Evolutionary conservation across 2,888 invertebrate genomes (phyloP).

Genomic region (Norana najaformis): DNA sequence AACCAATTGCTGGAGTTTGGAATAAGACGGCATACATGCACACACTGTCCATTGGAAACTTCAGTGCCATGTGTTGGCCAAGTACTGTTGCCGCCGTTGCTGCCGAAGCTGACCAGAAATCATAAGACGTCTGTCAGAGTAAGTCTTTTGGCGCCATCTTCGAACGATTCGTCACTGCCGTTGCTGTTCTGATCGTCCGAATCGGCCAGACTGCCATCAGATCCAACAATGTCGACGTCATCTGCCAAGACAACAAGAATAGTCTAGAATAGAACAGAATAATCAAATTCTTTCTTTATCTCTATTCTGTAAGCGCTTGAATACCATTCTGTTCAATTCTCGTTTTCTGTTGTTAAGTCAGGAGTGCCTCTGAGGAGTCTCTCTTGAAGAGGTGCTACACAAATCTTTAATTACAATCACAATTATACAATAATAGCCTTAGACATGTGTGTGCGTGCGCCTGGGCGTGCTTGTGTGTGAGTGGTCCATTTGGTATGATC

Average conservation of each 20-base stretch:
- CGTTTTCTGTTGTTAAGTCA: too few species aligned
- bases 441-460: not conserved
- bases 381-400: too few species aligned
- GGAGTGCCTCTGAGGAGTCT: too few species aligned
- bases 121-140: slow-evolving; percentile 20
- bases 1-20: not conserved
- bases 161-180: slow-evolving; percentile 13
- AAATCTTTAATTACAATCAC: too few species aligned
- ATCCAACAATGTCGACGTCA: slow-evolving; percentile 21
- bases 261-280: too few species aligned
- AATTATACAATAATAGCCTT: not conserved
- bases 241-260: slow-evolving; percentile 8
- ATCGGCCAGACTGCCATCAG: slow-evolving; percentile 4
- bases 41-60: not conserved
- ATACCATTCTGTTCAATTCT: too few species aligned
- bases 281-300: too few species aligned
- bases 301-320: too few species aligned
- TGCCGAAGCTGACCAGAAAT: not conserved
- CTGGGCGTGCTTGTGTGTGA: too few species aligned
- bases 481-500: too few species aligned
- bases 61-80: not conserved
- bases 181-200: slow-evolving; percentile 25
- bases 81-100: not conserved
- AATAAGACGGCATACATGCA: not conserved
- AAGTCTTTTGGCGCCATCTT: slow-evolving; percentile 22